Conservation (phyloP, 2,797 vertebrate genomes). For the Enteromius afrohamiltoni region DNA sequence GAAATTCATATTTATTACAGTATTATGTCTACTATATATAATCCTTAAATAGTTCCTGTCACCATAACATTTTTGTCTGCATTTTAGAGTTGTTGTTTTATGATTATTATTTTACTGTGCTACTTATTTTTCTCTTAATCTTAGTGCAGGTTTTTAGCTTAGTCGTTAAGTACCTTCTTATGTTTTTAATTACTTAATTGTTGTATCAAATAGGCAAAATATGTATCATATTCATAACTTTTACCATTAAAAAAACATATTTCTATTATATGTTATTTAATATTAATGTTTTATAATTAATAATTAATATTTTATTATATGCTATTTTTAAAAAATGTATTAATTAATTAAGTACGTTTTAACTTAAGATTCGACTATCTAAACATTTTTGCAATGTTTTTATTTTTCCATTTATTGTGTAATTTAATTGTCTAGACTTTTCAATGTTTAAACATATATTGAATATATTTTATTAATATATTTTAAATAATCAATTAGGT, state of each 20-base stretch:
- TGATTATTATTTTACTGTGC: neutral
- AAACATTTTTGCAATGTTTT: conserved; percentile 5
- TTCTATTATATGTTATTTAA: too few relatives aligned
- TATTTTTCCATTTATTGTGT: neutral
- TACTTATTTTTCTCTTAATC: neutral
- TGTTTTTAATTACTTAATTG: neutral
- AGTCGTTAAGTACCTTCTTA: neutral
- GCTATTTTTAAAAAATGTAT: too few relatives aligned
- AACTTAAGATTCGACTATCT: neutral
- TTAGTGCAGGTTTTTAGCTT: too few relatives aligned
- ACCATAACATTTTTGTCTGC: neutral
- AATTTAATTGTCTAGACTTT: neutral
- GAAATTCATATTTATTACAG: conserved; percentile 40
- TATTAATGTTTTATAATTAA: too few relatives aligned
- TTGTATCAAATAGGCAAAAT: neutral
- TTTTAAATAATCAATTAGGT: neutral
- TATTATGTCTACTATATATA: neutral
- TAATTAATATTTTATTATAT: too few relatives aligned
- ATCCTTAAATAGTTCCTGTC: neutral
- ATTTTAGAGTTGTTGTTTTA: neutral
- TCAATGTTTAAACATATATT: neutral
- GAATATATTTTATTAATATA: neutral
- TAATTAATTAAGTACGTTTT: neutral
- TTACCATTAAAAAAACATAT: neutral
- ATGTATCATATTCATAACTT: neutral